Evolutionary conservation across 2,888 invertebrate genomes (phyloP), one percentile per base, ranked within the genome.

Genomic region (Calameuta filiformis): DNA sequence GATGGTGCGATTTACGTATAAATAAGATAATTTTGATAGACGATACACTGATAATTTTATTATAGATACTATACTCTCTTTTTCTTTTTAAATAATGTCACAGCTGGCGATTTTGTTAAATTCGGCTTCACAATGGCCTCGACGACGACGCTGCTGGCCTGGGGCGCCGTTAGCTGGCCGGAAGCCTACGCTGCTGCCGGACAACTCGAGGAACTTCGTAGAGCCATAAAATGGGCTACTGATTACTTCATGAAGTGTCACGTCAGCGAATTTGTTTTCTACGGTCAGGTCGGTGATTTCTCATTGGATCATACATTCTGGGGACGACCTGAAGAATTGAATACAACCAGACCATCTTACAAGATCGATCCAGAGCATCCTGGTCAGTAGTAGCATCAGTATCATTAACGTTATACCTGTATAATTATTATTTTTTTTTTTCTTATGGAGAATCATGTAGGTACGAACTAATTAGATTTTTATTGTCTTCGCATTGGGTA

Each of bases 291-390:
- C 31, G 93, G 93, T 1, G 93, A 94, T 85, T 94, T 94, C 77
- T 87, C 90, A 31, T 85, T 92, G 23, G 94, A 94, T 85, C 94
- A 94, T 84, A 88, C 90, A 1, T 94, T 92, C 86, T 95, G 94
- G 94, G 94, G 94, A 3, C 90, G 94, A 75, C 94, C 94, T 4
- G 94, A 95, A 87, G 94, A 94, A 74, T 91, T 94, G 88, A 93
- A 93, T 78, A 93, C 92, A 89, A 90, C 91, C 1, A 90, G 94
- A 79, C 94, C 94, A 2, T 92, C 94, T 6, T 93, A 92, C 86
- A 94, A 93, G 87, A 93, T 94, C 75, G 93, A 93, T 80, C 85
- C 91, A 15, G 89, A 92, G 37, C 92, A 93, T 85, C 94, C 94
- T 79, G 93, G 93, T 93, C 84, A 75, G 74, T 56, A 56, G 23